Percentiles rank a stretch among this genome's conserved stretches.
These are phyloP conservation scores for Elaphurus davidianus DNA, from an alignment of 2,113 vertebrate species.

Conservation along the genomic window DNA sequence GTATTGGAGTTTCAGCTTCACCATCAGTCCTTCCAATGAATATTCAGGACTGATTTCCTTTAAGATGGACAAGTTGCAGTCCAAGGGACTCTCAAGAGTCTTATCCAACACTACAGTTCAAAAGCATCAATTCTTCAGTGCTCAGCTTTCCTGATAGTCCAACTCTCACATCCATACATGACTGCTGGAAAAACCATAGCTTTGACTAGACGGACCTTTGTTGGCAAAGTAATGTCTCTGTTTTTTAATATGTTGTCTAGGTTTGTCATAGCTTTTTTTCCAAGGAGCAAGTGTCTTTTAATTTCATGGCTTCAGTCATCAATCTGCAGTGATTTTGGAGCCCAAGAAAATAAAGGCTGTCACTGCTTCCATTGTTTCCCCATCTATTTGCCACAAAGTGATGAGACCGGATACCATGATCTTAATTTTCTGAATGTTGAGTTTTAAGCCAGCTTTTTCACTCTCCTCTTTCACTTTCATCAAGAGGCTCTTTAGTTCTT, in stretches of 20 bases:
- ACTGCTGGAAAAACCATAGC: neutral
- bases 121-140: accelerated
- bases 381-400: neutral
- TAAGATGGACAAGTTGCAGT: neutral
- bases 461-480: neutral
- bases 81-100: neutral
- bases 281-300: neutral
- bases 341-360: neutral
- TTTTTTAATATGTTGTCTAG: neutral
- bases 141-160: neutral
- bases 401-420: neutral
- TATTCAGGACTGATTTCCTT: neutral
- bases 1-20: neutral
- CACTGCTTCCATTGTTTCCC: neutral
- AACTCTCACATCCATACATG: neutral
- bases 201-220: neutral
- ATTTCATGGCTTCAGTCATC: neutral
- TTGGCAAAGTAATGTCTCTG: neutral
- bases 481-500: neutral
- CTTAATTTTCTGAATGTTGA: neutral
- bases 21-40: neutral
- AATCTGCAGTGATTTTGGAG: neutral
- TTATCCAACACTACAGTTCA: neutral
- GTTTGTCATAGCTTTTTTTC: neutral
- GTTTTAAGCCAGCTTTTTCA: neutral